These are phyloP conservation scores for Galbula dea DNA, from an alignment of 2,113 vertebrate genomes.

Conservation along the genomic window DNA sequence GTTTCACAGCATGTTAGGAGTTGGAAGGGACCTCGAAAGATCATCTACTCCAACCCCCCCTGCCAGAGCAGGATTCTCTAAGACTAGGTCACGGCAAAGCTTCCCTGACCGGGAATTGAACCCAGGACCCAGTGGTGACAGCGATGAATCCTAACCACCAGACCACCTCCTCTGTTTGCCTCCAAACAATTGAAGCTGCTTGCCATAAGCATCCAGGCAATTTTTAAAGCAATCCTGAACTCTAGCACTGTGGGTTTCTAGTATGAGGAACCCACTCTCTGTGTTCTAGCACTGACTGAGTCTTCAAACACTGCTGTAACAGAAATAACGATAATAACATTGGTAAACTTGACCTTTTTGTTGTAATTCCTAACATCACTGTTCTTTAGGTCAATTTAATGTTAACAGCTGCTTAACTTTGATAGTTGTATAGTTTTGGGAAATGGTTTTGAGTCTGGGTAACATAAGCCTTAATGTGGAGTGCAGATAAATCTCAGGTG, in stretches of 20 bases:
- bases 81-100: no score
- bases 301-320: neutral
- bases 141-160: no score
- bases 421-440: neutral
- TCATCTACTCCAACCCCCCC: no score
- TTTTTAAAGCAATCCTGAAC: neutral
- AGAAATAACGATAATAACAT: neutral
- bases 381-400: neutral
- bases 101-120: no score
- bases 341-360: neutral
- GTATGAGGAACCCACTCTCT: neutral
- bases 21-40: no score
- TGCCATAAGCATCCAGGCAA: neutral
- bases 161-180: no score
- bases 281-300: neutral
- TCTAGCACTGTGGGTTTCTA: neutral
- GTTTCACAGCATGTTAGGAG: no score
- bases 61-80: no score
- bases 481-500: neutral
- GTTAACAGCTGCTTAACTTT: neutral
- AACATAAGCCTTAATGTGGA: neutral
- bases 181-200: neutral
- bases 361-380: neutral
- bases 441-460: neutral
- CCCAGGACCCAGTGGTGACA: no score